Conservation (phyloP, 1,140 invertebrate genomes). For the Pantala flavescens region DNA sequence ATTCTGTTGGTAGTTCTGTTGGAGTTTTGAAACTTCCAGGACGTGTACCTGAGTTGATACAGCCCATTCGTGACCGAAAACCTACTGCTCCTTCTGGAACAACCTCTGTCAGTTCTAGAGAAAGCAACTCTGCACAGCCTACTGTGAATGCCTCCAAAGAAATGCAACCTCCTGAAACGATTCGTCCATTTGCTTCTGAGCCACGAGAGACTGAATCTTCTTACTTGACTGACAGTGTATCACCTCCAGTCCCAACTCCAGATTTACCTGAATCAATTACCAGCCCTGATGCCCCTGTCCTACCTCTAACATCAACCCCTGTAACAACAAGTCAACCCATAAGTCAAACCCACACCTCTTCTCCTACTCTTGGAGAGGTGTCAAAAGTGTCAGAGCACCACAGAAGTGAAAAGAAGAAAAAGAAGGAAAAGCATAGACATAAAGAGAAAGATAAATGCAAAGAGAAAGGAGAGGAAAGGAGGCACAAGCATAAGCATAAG, state of each 20-base stretch:
- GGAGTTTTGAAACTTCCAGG: slow-evolving; percentile 13
- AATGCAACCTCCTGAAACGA: not conserved
- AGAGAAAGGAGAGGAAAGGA: slow-evolving; percentile 35
- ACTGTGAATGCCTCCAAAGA: slow-evolving; percentile 10
- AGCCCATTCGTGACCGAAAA: slow-evolving; percentile 7
- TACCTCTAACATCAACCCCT: slow-evolving; percentile 20
- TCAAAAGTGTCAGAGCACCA: slow-evolving; percentile 38
- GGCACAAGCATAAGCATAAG: slow-evolving; percentile 39
- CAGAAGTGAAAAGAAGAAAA: slow-evolving; percentile 49
- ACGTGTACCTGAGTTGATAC: slow-evolving; percentile 13
- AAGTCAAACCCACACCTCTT: not conserved
- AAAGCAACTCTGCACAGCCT: not conserved
- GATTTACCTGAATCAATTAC: slow-evolving; percentile 17
- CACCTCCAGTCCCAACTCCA: slow-evolving; percentile 15
- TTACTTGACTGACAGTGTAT: not conserved
- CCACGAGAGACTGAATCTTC: not conserved
- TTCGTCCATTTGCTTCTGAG: not conserved
- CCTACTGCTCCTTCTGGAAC: not conserved
- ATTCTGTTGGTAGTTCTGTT: not conserved
- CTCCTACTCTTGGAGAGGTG: slow-evolving; percentile 30
- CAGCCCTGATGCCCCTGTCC: slow-evolving; percentile 16
- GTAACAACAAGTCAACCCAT: slow-evolving; percentile 9
- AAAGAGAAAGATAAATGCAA: slow-evolving; percentile 54
- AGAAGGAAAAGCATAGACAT: slow-evolving; percentile 51
- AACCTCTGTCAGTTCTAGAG: not conserved